phyloP scores from a whole-genome alignment of 2,113 vertebrate species.

The Oplegnathus fasciatus region DNA sequence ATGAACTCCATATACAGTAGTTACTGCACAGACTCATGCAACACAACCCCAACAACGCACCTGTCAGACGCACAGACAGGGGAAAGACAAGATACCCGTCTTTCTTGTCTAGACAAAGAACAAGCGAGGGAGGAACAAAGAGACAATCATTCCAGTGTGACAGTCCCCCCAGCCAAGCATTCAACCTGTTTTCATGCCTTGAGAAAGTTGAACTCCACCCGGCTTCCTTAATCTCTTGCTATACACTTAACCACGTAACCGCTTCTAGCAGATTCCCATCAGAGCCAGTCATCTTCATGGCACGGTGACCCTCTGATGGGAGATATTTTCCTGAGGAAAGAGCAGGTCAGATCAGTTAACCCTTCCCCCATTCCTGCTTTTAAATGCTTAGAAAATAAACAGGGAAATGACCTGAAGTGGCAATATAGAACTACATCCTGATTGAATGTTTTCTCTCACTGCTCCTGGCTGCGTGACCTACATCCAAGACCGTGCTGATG shows the following conservation, averaged over 20 bases:
- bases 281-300: slow-evolving; percentile 2
- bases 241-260: not conserved
- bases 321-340: not conserved
- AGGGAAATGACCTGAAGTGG: not conserved
- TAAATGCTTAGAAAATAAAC: not conserved
- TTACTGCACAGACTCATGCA: not conserved
- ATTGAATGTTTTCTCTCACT: slow-evolving; percentile 26
- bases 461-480: slow-evolving; percentile 27
- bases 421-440: not conserved
- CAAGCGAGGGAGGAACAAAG: slow-evolving; percentile 47
- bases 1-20: not conserved
- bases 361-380: not conserved
- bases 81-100: slow-evolving; percentile 43
- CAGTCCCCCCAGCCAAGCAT: not conserved
- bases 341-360: not conserved
- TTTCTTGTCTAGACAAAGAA: slow-evolving; percentile 55
- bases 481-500: slow-evolving; percentile 1
- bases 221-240: not conserved
- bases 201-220: slow-evolving; percentile 32
- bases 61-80: not conserved
- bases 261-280: slow-evolving; percentile 13
- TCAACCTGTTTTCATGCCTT: slow-evolving; percentile 18
- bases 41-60: not conserved
- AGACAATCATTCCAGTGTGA: slow-evolving; percentile 37
- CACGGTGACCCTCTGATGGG: not conserved